A percentile compares a stretch with the other conserved stretches of the same genome.
Evolutionary conservation across 2,888 invertebrate species (phyloP).

Genomic region (Heliconius cydno): DNA sequence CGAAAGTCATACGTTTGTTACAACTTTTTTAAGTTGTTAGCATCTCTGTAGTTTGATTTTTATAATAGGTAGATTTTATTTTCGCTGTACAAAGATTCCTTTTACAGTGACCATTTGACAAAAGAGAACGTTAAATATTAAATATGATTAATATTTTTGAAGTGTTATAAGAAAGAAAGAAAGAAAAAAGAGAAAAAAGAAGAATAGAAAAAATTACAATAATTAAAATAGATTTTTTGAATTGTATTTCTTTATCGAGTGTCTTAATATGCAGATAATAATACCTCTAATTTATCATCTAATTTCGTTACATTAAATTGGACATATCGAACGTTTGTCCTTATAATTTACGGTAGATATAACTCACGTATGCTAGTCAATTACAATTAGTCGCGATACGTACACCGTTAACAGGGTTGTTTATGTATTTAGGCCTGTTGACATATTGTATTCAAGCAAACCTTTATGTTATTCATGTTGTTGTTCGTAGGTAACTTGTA

Average conservation of each 20-base stretch:
- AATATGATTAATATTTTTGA: no score
- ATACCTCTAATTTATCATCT: background rate
- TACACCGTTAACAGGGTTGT: slow-evolving; percentile 4
- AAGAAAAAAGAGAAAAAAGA: no score
- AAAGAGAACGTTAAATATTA: no score
- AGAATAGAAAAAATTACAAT: background rate
- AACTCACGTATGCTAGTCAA: background rate
- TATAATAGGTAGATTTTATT: no score
- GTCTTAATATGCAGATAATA: background rate
- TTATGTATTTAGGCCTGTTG: slow-evolving; percentile 15
- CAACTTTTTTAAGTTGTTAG: no score
- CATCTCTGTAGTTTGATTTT: no score
- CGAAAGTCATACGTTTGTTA: no score
- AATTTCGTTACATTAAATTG: background rate
- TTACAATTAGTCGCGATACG: background rate
- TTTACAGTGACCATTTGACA: no score
- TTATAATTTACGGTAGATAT: background rate
- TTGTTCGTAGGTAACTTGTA: background rate
- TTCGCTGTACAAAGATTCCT: no score
- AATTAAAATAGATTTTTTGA: background rate
- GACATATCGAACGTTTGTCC: background rate
- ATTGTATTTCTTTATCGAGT: background rate
- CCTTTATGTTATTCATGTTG: slow-evolving; percentile 3
- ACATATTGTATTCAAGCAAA: slow-evolving; percentile 17
- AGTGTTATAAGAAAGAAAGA: background rate